Evolutionary conservation across 2,113 vertebrate genomes (phyloP).

Genomic region (Macrotus californicus): DNA sequence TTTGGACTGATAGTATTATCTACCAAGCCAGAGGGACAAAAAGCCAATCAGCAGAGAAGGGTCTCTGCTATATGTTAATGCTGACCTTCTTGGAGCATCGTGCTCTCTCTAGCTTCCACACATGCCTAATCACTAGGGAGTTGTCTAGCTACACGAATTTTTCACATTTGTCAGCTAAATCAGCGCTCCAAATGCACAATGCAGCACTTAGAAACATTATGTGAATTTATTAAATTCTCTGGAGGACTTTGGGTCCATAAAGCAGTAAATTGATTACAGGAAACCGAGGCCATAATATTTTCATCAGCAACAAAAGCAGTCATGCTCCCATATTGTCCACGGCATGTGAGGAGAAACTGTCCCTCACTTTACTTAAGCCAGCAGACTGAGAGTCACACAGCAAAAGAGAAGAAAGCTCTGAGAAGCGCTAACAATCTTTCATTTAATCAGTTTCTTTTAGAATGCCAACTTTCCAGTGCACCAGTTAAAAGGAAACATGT

Average conservation of each 20-base stretch:
- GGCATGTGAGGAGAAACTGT: slow-evolving; percentile 27
- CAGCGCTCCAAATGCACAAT: slow-evolving; percentile 67
- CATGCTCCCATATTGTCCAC: slow-evolving; percentile 32
- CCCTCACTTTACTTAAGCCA: background rate
- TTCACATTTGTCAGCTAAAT: slow-evolving; percentile 75
- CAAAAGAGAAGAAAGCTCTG: background rate
- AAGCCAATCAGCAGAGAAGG: background rate
- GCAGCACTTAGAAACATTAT: slow-evolving; percentile 74
- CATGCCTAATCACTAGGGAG: slow-evolving; percentile 62
- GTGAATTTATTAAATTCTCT: slow-evolving; percentile 76
- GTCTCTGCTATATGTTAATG: slow-evolving; percentile 25
- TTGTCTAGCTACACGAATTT: slow-evolving; percentile 66
- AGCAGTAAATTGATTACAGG: slow-evolving; percentile 74
- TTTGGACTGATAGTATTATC: background rate
- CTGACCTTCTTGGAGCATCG: slow-evolving; percentile 49
- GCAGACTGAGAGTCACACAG: background rate
- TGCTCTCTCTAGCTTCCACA: slow-evolving; percentile 45
- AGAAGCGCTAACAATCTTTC: background rate
- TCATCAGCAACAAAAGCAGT: slow-evolving; percentile 65
- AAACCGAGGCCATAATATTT: slow-evolving; percentile 68
- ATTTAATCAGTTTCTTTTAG: background rate
- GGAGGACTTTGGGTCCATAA: slow-evolving; percentile 75
- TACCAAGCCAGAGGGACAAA: background rate
- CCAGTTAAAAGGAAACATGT: background rate
- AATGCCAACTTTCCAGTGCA: background rate